Percentiles rank a stretch among this genome's conserved stretches.
Conservation (phyloP, 2,888 invertebrate genomes). For the Amblyjoppa fuscipennis region DNA sequence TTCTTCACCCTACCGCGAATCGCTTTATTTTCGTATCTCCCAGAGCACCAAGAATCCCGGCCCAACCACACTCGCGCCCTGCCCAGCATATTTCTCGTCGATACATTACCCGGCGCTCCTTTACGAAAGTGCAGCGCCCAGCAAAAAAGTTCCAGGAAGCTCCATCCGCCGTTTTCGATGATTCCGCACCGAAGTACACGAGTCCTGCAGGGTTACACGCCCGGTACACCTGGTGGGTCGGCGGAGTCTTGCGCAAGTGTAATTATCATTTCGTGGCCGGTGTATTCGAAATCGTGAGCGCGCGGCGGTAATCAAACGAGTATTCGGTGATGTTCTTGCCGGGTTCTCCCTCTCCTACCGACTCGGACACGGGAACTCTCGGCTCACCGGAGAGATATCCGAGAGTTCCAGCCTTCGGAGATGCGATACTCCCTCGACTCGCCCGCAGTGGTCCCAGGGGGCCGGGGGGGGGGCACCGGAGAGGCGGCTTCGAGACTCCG, state of each 20-base stretch:
- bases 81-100: conserved; percentile 27
- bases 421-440: conserved; percentile 51
- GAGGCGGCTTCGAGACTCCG: conserved; percentile 21
- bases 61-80: conserved; percentile 31
- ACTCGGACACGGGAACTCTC: conserved; percentile 14
- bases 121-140: conserved; percentile 37
- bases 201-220: conserved; percentile 51
- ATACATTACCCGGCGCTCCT: conserved; percentile 19
- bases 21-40: conserved; percentile 29
- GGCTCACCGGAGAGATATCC: conserved; percentile 32
- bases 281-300: conserved; percentile 70
- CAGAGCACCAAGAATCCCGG: conserved; percentile 41
- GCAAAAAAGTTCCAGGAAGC: conserved; percentile 49
- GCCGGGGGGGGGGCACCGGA: conserved; percentile 17
- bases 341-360: conserved; percentile 10
- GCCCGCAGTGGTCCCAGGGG: conserved; percentile 30
- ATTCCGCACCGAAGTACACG: background rate
- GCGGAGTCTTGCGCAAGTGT: conserved; percentile 75
- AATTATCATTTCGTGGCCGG: conserved; percentile 76
- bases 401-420: conserved; percentile 25
- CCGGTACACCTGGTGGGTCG: conserved; percentile 71
- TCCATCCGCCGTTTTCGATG: background rate
- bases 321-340: conserved; percentile 61
- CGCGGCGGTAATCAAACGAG: conserved; percentile 77
- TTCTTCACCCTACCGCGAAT: conserved; percentile 30